These are phyloP conservation scores for Meghimatium bilineatum DNA, from an alignment of 2,888 invertebrate species.

Conservation along the genomic window DNA sequence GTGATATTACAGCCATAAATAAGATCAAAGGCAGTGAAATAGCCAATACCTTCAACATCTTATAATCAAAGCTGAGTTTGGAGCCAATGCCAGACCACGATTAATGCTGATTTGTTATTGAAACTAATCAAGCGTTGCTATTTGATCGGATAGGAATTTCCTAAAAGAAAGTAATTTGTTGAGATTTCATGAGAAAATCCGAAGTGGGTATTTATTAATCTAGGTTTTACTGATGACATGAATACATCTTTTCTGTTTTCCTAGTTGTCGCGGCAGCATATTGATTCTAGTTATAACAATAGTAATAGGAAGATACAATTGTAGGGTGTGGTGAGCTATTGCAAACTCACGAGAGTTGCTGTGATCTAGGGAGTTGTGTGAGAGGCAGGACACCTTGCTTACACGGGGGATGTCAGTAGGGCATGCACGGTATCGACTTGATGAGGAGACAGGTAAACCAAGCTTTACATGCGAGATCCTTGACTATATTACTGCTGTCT, in stretches of 20 bases:
- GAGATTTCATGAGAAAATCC: neutral
- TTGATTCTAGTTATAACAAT: neutral
- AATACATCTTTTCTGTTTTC: neutral
- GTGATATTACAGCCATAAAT: neutral
- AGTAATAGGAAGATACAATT: neutral
- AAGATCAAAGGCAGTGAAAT: neutral
- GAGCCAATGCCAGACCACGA: neutral
- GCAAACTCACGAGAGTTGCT: neutral
- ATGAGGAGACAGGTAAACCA: neutral
- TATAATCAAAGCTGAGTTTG: neutral
- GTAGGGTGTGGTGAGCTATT: neutral
- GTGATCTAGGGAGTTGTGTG: slow-evolving; percentile 13
- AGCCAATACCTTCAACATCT: neutral
- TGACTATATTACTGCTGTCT: neutral
- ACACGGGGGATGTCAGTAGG: neutral
- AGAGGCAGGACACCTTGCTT: slow-evolving; percentile 25
- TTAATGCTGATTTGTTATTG: neutral
- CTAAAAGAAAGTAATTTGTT: neutral
- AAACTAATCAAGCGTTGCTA: neutral
- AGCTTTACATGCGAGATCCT: neutral
- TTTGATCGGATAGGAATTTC: neutral
- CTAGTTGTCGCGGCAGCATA: neutral
- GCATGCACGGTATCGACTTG: neutral
- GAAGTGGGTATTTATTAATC: slow-evolving; percentile 5
- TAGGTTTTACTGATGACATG: neutral